Percentiles rank a stretch among this genome's conserved stretches.
phyloP scores from a whole-genome alignment of 2,797 vertebrate species.

The Helicolenus hilgendorfi region DNA sequence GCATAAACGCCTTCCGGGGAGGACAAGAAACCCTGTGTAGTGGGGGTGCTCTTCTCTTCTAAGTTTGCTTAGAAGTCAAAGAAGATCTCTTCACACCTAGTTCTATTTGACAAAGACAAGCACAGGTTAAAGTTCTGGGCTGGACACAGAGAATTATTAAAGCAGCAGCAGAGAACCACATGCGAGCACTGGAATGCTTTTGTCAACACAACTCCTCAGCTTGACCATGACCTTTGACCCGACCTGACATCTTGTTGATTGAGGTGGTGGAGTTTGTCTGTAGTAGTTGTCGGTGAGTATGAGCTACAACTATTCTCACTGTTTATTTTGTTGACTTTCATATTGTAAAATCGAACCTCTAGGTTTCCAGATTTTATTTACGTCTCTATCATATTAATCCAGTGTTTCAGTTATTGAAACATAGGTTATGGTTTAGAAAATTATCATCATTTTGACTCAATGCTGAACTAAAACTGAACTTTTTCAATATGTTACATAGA shows the following conservation, averaged over 20 bases:
- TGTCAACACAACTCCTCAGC: slow-evolving; percentile 1
- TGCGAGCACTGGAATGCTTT: slow-evolving; percentile 3
- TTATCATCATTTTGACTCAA: neutral
- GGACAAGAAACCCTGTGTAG: neutral
- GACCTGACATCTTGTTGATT: neutral
- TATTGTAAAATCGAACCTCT: neutral
- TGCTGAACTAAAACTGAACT: neutral
- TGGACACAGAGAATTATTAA: slow-evolving; percentile 1
- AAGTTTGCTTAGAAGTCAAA: slow-evolving; percentile 48
- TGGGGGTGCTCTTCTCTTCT: neutral
- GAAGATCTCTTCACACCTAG: slow-evolving; percentile 25
- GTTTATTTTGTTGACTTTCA: neutral
- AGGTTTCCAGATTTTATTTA: too few relatives aligned
- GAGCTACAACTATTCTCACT: neutral
- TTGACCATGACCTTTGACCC: slow-evolving; percentile 32
- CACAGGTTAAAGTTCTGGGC: slow-evolving; percentile 20
- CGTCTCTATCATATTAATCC: neutral
- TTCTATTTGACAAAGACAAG: slow-evolving; percentile 34
- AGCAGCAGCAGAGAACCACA: slow-evolving; percentile 14
- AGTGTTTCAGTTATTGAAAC: neutral
- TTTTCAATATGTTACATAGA: neutral
- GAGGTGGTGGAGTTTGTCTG: neutral
- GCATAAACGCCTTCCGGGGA: slow-evolving; percentile 27
- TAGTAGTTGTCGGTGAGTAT: neutral
- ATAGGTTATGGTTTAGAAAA: neutral